These are phyloP conservation scores for Eucriotettix oculatus DNA, from an alignment of 2,888 invertebrate genomes.

Conservation along the genomic window DNA sequence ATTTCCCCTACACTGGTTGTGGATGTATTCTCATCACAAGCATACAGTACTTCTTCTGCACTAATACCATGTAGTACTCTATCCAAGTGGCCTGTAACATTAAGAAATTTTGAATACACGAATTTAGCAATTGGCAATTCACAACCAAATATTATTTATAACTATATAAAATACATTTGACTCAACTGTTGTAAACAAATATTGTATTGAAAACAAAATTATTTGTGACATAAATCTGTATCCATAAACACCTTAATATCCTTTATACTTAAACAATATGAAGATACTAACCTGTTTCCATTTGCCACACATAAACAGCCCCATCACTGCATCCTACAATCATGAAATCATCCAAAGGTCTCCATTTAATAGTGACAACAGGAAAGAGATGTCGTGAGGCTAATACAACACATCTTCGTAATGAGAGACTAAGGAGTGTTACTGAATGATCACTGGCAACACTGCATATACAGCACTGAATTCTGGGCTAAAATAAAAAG, in stretches of 20 bases:
- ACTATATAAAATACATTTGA: no score
- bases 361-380: constrained; percentile 88
- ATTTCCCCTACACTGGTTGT: constrained; percentile 43
- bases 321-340: constrained; percentile 95
- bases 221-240: no score
- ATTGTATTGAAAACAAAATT: no score
- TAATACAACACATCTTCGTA: constrained; percentile 86
- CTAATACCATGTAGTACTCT: constrained; percentile 85
- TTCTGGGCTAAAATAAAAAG: constrained; percentile 45
- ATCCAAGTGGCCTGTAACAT: constrained; percentile 64
- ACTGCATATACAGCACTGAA: constrained; percentile 88
- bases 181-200: no score
- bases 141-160: no score
- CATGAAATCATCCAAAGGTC: constrained; percentile 94
- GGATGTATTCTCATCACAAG: constrained; percentile 75
- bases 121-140: no score
- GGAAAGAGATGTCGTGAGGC: constrained; percentile 92
- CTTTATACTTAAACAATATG: no score
- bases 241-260: no score
- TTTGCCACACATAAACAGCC: constrained; percentile 98
- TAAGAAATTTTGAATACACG: no score
- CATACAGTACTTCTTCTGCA: constrained; percentile 88
- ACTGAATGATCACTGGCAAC: constrained; percentile 97
- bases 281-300: constrained; percentile 63
- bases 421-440: constrained; percentile 76